A percentile compares a stretch with the other conserved stretches of the same genome.
These are phyloP conservation scores for Eriocheir sinensis DNA, from an alignment of 1,140 invertebrate species.

Conservation along the genomic window DNA sequence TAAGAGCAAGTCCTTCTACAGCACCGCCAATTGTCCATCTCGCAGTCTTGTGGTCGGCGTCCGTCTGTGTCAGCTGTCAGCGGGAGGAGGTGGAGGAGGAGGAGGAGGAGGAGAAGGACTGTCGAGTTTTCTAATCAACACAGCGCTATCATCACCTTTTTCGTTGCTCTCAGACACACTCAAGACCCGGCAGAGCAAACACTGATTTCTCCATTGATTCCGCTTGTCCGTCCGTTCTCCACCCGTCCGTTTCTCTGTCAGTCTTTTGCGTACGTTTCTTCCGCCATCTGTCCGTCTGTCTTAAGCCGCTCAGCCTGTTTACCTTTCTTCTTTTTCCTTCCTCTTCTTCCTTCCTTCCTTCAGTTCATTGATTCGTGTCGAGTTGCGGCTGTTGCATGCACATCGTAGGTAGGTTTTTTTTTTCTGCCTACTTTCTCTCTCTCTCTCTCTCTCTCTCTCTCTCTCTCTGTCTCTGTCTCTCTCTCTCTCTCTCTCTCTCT, in stretches of 20 bases:
- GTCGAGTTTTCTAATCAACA: not conserved
- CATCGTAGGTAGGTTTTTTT: too few species aligned
- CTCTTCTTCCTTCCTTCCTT: too few species aligned
- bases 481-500: not conserved
- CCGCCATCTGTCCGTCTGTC: too few species aligned
- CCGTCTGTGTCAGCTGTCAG: not conserved
- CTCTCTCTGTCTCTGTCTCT: slow-evolving; percentile 3
- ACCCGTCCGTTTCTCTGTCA: not conserved
- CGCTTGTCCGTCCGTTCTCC: not conserved
- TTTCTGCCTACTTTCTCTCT: slow-evolving; percentile 10
- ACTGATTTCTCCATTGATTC: not conserved
- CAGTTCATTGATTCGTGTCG: too few species aligned
- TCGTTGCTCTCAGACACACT: not conserved
- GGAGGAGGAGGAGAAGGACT: not conserved
- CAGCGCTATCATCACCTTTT: not conserved
- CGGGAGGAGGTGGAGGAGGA: too few species aligned
- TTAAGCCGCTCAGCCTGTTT: too few species aligned
- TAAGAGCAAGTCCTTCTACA: not conserved
- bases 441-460: slow-evolving; percentile 22
- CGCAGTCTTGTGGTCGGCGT: not conserved
- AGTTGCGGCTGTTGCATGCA: too few species aligned
- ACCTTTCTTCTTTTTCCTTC: too few species aligned
- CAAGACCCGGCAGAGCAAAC: not conserved
- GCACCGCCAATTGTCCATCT: not conserved
- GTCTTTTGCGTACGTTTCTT: too few species aligned